Evolutionary conservation across 2,113 vertebrate species (phyloP), one percentile per base, ranked within the genome.

Genomic region (Phylloscopus whistleri): DNA sequence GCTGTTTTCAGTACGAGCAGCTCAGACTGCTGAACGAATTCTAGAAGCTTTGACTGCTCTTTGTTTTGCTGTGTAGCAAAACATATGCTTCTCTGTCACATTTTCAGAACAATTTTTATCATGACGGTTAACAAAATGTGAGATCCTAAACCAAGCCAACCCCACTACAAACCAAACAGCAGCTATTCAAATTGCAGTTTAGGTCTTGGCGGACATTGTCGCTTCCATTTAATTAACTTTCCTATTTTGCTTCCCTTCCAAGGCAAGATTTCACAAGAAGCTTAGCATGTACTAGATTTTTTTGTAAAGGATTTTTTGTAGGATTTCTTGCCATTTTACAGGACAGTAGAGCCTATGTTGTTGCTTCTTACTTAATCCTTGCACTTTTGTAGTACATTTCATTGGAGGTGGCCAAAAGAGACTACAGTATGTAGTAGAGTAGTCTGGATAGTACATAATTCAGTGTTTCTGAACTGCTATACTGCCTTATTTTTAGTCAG

Each of bases 81-180:
- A 58, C 16, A 8, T 60, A 17, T 0, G 0, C 5, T 64, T 81
- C 56, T 91, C 10, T n/a, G n/a, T 51, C n/a, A 74, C 24, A 20
- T 92, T 89, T 91, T 91, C 28, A 64, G 60, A 89, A 59, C 19
- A 56, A 43, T 30, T 79, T 81, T 78, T 78, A 11, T 87, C 28
- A 82, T 64, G 28, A 4, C 7, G 2, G 1, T 78, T 35, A 64
- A 22, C 33, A 81, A 81, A 80, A 63, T 48, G 59, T 0, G 1
- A 21, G 63, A 24, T 91, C 78, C 11, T 49, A 51, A 62, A 23
- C 17, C 3, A 3, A 73, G 10, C 41, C 6, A 66, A 14, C 6
- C 3, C 24, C 10, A 31, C 60, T 87, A 44, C 39, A 84, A 86
- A 78, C 35, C 22, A 52, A 15, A 31, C 33, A 84, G 27, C n/a